Evolutionary conservation across 2,888 invertebrate species (phyloP).

Genomic region (Agrotis exclamationis): DNA sequence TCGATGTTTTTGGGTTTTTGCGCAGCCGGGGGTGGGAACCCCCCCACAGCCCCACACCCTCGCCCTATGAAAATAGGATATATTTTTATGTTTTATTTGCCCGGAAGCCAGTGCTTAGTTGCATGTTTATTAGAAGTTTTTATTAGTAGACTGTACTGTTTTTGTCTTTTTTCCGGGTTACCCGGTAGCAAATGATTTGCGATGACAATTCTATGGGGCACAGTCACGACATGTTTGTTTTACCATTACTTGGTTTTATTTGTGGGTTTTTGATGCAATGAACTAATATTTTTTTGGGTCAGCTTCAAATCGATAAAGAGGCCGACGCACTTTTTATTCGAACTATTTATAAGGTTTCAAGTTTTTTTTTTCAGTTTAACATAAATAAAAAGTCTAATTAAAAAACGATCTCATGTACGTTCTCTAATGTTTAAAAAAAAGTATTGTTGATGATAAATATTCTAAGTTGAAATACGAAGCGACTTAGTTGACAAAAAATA

Average conservation of each 20-base stretch:
- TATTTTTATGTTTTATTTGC: conserved; percentile 92
- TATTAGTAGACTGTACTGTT: conserved; percentile 89
- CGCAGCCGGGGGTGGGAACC: conserved; percentile 83
- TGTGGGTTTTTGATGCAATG: conserved; percentile 47
- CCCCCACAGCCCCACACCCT: conserved; percentile 78
- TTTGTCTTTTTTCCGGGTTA: conserved; percentile 76
- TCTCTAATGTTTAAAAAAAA: no score
- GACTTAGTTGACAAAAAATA: no score
- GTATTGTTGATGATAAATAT: no score
- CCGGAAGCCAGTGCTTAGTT: conserved; percentile 91
- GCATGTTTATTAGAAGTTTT: conserved; percentile 91
- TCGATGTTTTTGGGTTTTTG: conserved; percentile 92
- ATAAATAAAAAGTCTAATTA: no score
- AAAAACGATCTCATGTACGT: no score
- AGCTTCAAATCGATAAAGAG: conserved; percentile 40
- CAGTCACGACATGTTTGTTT: conserved; percentile 83
- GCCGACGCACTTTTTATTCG: not conserved
- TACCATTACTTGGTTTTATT: conserved; percentile 55
- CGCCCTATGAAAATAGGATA: conserved; percentile 91
- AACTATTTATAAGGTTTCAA: conserved; percentile 23
- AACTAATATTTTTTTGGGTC: conserved; percentile 55
- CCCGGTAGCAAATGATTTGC: conserved; percentile 79
- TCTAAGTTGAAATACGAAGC: not conserved
- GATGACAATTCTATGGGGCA: conserved; percentile 78
- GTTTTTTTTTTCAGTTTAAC: not conserved